Evolutionary conservation across 2,888 invertebrate genomes (phyloP).

Genomic region (Elaeidobius kamerunicus): DNA sequence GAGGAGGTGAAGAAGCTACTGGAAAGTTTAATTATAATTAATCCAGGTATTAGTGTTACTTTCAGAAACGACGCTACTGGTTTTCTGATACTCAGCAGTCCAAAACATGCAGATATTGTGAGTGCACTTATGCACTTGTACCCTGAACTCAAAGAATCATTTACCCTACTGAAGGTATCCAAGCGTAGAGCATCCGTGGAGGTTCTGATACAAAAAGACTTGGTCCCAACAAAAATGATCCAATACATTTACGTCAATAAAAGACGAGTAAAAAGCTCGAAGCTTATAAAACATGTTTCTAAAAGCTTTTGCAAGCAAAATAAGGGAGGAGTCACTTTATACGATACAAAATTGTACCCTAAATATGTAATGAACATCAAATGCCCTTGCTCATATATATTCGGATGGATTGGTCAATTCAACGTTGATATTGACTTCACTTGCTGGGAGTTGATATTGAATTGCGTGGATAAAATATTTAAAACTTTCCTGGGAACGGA

Average conservation of each 20-base stretch:
- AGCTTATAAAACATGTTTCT: conserved; percentile 52
- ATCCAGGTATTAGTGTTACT: conserved; percentile 64
- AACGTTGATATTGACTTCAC: conserved; percentile 52
- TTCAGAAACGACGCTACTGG: conserved; percentile 63
- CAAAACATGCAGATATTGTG: conserved; percentile 55
- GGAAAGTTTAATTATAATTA: conserved; percentile 62
- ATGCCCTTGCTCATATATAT: conserved; percentile 53
- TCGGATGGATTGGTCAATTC: too few relatives aligned
- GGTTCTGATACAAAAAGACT: conserved; percentile 57
- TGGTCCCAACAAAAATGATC: conserved; percentile 48
- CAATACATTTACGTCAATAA: conserved; percentile 69
- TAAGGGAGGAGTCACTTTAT: neutral
- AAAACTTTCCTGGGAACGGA: conserved; percentile 41
- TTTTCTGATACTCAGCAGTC: conserved; percentile 58
- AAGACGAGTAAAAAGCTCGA: conserved; percentile 54
- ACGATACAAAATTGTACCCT: conserved; percentile 40
- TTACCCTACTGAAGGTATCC: conserved; percentile 47
- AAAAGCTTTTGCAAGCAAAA: conserved; percentile 41
- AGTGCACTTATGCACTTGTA: conserved; percentile 54
- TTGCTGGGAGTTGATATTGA: conserved; percentile 50
- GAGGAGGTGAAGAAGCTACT: conserved; percentile 59
- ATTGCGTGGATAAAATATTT: conserved; percentile 48
- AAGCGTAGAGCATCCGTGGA: conserved; percentile 53
- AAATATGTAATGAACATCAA: conserved; percentile 56
- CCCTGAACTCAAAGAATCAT: conserved; percentile 47